Evolutionary conservation across 1,140 invertebrate species (phyloP).

Genomic region (Xylocopa sonorina): DNA sequence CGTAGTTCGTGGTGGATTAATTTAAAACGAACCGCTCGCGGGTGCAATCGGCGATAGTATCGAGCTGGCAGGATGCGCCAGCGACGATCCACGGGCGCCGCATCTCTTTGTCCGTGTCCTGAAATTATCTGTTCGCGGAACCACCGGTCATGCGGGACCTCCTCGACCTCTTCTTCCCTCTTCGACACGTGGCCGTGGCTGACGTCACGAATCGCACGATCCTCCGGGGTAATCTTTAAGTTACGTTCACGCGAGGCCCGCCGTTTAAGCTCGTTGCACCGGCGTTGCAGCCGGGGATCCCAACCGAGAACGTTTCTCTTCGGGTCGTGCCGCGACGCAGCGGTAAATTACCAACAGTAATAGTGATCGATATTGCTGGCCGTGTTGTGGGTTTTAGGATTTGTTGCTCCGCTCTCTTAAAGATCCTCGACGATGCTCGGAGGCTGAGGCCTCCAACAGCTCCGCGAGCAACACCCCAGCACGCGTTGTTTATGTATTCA

Average conservation of each 20-base stretch:
- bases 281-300: too few relatives aligned
- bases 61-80: constrained; percentile 12
- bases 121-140: constrained; percentile 59
- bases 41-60: constrained; percentile 27
- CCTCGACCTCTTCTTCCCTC: constrained; percentile 48
- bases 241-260: constrained; percentile 25
- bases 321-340: neutral
- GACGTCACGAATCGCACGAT: constrained; percentile 63
- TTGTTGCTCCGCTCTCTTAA: neutral
- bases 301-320: neutral
- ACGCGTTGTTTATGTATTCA: too few relatives aligned
- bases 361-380: neutral
- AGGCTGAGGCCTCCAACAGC: too few relatives aligned
- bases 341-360: constrained; percentile 18
- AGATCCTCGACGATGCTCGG: too few relatives aligned
- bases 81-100: constrained; percentile 34
- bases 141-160: constrained; percentile 43
- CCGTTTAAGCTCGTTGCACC: neutral
- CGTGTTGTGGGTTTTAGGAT: neutral
- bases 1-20: constrained; percentile 26
- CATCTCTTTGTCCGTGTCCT: constrained; percentile 52
- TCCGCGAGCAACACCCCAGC: too few relatives aligned
- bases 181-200: constrained; percentile 56
- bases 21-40: constrained; percentile 26
- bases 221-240: constrained; percentile 38